These are phyloP conservation scores for Leptodactylus fallax DNA, from an alignment of 2,797 vertebrate species.

Conservation along the genomic window DNA sequence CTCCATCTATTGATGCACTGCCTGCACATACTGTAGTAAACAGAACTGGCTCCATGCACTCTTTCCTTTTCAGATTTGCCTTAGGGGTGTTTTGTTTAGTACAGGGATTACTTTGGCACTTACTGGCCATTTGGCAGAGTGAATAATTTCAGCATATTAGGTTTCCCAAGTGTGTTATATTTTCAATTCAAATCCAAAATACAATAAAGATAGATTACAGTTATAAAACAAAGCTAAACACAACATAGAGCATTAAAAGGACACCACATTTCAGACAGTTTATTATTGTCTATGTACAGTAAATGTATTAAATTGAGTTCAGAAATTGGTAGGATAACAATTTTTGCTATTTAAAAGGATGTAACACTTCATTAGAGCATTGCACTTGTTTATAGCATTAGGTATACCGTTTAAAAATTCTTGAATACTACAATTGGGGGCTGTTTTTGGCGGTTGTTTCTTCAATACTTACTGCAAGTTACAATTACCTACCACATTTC, in stretches of 20 bases:
- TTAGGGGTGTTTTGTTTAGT: slow-evolving; percentile 45
- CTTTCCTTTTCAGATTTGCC: slow-evolving; percentile 41
- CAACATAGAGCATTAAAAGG: not conserved
- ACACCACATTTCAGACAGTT: not conserved
- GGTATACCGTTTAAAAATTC: not conserved
- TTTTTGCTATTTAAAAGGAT: not conserved
- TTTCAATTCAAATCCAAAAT: slow-evolving; percentile 46
- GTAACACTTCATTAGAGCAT: not conserved
- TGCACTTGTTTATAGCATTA: not conserved
- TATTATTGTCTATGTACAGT: not conserved
- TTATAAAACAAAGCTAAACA: slow-evolving; percentile 29
- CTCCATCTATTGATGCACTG: slow-evolving; percentile 11
- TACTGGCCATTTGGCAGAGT: slow-evolving; percentile 48
- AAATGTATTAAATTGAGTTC: not conserved
- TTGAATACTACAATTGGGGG: not conserved
- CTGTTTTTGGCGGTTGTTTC: not conserved
- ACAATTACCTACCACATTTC: not conserved
- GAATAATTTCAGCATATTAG: slow-evolving; percentile 43
- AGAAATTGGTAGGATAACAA: not conserved
- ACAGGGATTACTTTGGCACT: slow-evolving; percentile 55
- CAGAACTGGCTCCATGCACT: slow-evolving; percentile 40
- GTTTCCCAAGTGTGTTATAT: slow-evolving; percentile 49
- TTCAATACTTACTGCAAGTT: not conserved
- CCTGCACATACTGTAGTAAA: slow-evolving; percentile 34
- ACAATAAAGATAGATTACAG: slow-evolving; percentile 43